Evolutionary conservation across 2,113 vertebrate species (phyloP).

Genomic region (Ictidomys tridecemlineatus): DNA sequence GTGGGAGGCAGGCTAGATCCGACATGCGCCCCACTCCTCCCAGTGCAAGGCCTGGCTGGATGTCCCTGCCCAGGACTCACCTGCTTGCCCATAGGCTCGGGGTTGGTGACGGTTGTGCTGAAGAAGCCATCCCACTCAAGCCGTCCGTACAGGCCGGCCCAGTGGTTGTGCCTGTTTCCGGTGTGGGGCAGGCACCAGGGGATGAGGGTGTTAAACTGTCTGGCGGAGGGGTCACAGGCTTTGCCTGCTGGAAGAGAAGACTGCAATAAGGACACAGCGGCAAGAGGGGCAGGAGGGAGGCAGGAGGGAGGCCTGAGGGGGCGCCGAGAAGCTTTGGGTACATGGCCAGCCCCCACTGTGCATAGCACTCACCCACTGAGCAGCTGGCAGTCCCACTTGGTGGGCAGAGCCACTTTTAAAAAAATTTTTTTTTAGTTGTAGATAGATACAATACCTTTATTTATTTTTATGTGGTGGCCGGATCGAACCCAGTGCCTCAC

Average conservation of each 20-base stretch:
- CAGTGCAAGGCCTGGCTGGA: no score
- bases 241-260: constrained; percentile 85
- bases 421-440: fast-evolving
- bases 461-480: no score
- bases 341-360: no score
- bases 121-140: constrained; percentile 99
- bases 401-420: fast-evolving
- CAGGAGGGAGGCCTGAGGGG: no score
- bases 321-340: not conserved
- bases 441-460: no score
- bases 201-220: constrained; percentile 98
- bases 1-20: not conserved
- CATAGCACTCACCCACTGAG: no score
- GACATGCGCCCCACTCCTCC: no score
- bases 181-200: constrained; percentile 99
- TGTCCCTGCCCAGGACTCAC: constrained; percentile 80
- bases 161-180: constrained; percentile 98
- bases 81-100: constrained; percentile 99
- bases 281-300: no score
- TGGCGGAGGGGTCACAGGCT: constrained; percentile 93
- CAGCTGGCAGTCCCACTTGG: fast-evolving
- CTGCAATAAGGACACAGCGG: fast-evolving
- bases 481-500: no score
- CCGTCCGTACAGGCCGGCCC: constrained; percentile 97
- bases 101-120: constrained; percentile 98